Evolutionary conservation across 1,140 invertebrate genomes (phyloP).

Genomic region (Brachionus asplanchnoidis): DNA sequence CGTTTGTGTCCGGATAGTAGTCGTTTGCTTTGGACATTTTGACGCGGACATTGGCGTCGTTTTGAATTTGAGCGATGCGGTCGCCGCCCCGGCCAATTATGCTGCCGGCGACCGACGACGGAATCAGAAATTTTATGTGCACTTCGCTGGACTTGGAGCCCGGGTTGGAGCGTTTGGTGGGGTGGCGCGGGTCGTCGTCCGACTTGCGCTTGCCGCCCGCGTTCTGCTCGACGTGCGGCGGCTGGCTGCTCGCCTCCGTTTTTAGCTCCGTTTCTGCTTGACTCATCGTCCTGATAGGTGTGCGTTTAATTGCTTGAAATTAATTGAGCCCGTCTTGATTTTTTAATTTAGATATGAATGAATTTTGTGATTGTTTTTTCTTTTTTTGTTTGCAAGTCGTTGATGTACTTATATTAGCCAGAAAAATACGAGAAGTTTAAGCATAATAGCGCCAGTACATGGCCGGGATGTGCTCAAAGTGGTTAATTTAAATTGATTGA

Average conservation of each 20-base stretch:
- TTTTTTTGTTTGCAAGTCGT: no score
- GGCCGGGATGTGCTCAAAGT: background rate
- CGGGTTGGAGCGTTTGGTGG: background rate
- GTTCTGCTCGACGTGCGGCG: background rate
- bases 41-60: conserved; percentile 84
- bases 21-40: conserved; percentile 90
- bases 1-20: conserved; percentile 76
- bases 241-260: background rate
- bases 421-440: background rate
- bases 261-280: background rate
- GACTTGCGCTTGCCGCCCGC: background rate
- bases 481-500: background rate
- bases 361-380: background rate
- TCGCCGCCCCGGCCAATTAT: conserved; percentile 96
- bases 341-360: background rate
- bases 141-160: conserved; percentile 43
- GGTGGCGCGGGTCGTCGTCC: background rate
- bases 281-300: background rate
- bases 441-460: background rate
- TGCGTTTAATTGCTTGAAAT: background rate
- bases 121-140: conserved; percentile 85
- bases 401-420: background rate
- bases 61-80: conserved; percentile 90
- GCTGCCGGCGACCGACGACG: conserved; percentile 86
- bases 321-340: background rate